phyloP scores from a whole-genome alignment of 2,888 invertebrate genomes.

The Metalampra italica region DNA sequence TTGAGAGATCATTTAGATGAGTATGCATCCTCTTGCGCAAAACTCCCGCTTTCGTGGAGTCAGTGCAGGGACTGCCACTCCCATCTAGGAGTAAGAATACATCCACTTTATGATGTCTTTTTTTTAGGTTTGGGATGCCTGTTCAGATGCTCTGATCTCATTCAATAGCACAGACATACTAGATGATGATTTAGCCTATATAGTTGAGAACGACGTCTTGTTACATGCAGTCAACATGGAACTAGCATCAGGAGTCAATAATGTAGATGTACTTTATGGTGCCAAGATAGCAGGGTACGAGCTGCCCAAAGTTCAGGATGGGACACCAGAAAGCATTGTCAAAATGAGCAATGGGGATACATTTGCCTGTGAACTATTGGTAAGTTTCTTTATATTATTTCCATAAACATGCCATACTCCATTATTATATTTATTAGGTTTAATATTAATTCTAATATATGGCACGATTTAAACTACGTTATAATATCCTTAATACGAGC shows the following conservation, averaged over 20 bases:
- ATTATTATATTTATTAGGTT: too few relatives aligned
- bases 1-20: too few relatives aligned
- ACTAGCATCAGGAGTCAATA: slow-evolving; percentile 62
- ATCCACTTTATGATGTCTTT: slow-evolving; percentile 16
- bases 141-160: slow-evolving; percentile 92
- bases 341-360: slow-evolving; percentile 81
- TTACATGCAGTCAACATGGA: slow-evolving; percentile 84
- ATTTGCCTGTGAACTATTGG: slow-evolving; percentile 83
- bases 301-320: slow-evolving; percentile 62
- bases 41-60: too few relatives aligned
- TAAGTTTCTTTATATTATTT: slow-evolving; percentile 57
- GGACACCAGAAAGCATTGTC: slow-evolving; percentile 56
- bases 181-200: slow-evolving; percentile 89
- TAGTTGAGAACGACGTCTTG: slow-evolving; percentile 96
- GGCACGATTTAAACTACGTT: too few relatives aligned
- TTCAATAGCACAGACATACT: slow-evolving; percentile 86
- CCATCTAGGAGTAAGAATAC: too few relatives aligned
- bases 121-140: slow-evolving; percentile 93
- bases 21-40: too few relatives aligned
- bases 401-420: too few relatives aligned
- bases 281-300: slow-evolving; percentile 83
- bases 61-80: too few relatives aligned
- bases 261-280: slow-evolving; percentile 83
- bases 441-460: too few relatives aligned
- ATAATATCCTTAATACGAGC: too few relatives aligned